Percentiles rank a stretch among this genome's conserved stretches.
Conservation (phyloP, 2,888 invertebrate species). For the Pharmacophagus antenor region DNA sequence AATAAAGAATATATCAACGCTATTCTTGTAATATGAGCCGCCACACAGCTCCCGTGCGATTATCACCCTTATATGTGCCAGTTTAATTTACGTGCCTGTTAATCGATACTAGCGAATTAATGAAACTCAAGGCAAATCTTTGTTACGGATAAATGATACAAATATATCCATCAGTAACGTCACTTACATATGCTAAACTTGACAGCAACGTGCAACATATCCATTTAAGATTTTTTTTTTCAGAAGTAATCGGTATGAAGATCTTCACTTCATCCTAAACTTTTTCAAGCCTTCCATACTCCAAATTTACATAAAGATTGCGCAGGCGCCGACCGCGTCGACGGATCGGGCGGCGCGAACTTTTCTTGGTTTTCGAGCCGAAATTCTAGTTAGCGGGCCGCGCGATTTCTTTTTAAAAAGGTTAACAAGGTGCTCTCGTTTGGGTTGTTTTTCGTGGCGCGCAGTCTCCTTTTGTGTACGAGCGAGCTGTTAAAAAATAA, state of each 20-base stretch:
- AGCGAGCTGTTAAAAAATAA: constrained; percentile 81
- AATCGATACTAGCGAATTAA: constrained; percentile 60
- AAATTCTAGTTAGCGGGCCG: constrained; percentile 78
- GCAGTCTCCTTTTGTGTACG: constrained; percentile 78
- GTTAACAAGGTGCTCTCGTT: constrained; percentile 79
- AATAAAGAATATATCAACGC: constrained; percentile 67
- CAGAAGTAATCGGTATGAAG: not conserved
- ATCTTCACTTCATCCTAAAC: constrained; percentile 19
- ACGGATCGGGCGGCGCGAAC: constrained; percentile 56
- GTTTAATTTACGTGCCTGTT: too few species aligned
- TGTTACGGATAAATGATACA: too few species aligned
- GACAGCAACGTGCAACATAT: too few species aligned
- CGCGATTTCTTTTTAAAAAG: constrained; percentile 79
- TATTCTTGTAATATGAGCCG: constrained; percentile 54
- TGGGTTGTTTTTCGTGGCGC: constrained; percentile 77
- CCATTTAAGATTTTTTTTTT: too few species aligned
- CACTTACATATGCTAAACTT: too few species aligned
- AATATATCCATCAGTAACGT: too few species aligned
- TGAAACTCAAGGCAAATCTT: constrained; percentile 26
- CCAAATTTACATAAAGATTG: constrained; percentile 74
- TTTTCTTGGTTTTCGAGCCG: constrained; percentile 78
- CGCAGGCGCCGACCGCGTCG: constrained; percentile 72
- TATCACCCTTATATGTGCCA: too few species aligned
- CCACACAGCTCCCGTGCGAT: too few species aligned
- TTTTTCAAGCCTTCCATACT: constrained; percentile 37